phyloP scores from a whole-genome alignment of 2,113 vertebrate genomes.

The Macquaria australasica region DNA sequence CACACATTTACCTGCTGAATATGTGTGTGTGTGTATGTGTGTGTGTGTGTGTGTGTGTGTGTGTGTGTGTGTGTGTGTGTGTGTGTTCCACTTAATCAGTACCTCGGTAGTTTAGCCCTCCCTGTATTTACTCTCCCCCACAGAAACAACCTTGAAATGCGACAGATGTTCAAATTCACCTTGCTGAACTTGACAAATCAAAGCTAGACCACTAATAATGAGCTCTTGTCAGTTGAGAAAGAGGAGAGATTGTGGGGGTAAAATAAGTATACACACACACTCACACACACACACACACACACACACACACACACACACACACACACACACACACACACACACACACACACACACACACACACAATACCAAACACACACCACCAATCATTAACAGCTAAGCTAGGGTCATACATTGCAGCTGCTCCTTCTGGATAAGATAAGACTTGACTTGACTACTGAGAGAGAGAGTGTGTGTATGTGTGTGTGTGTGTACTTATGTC shows the following conservation, averaged over 20 bases:
- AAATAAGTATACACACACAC: constrained; percentile 30
- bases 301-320: constrained; percentile 9
- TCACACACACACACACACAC: background rate
- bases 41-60: constrained; percentile 2
- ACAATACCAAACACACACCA: constrained; percentile 19
- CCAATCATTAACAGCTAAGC: constrained; percentile 84
- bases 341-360: background rate
- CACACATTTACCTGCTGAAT: constrained; percentile 7
- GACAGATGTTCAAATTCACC: constrained; percentile 83
- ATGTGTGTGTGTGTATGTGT: constrained; percentile 18
- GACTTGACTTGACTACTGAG: constrained; percentile 67
- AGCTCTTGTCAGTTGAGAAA: constrained; percentile 76
- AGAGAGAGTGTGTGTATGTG: constrained; percentile 54
- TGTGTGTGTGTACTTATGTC: constrained; percentile 57
- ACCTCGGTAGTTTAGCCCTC: constrained; percentile 42
- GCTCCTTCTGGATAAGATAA: constrained; percentile 87
- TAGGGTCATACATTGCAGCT: constrained; percentile 82
- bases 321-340: constrained; percentile 16
- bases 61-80: constrained; percentile 18
- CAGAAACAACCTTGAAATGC: constrained; percentile 75
- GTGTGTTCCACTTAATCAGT: constrained; percentile 47
- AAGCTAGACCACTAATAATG: constrained; percentile 81
- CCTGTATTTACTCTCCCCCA: constrained; percentile 64
- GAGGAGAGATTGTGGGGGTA: constrained; percentile 51
- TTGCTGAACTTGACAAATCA: constrained; percentile 84